Conservation (phyloP, 2,888 invertebrate genomes). For the Lasiommata megera region DNA sequence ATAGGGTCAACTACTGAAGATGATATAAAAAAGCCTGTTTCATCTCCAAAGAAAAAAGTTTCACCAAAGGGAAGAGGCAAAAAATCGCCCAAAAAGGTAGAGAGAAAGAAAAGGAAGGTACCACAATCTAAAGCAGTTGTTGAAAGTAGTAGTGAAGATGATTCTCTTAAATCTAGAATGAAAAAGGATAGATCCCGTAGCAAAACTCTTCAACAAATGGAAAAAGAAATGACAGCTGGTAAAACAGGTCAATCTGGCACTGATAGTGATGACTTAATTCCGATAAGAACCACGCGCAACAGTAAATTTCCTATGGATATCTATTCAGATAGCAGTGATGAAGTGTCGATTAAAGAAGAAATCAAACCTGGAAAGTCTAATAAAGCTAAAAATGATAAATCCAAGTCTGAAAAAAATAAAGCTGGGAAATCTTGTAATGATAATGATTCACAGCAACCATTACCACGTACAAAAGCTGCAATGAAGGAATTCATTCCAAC, state of each 20-base stretch:
- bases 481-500: conserved; percentile 89
- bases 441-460: conserved; percentile 85
- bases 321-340: conserved; percentile 89
- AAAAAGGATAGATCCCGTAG: conserved; percentile 78
- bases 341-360: conserved; percentile 52
- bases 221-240: conserved; percentile 85
- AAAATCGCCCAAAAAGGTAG: conserved; percentile 63
- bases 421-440: conserved; percentile 83
- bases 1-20: conserved; percentile 83
- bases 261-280: conserved; percentile 90
- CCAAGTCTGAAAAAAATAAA: conserved; percentile 80
- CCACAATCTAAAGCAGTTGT: conserved; percentile 72
- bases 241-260: conserved; percentile 81
- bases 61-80: conserved; percentile 69
- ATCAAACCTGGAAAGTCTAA: conserved; percentile 78
- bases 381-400: conserved; percentile 57
- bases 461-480: conserved; percentile 90
- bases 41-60: conserved; percentile 72
- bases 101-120: conserved; percentile 76
- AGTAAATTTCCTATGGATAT: conserved; percentile 86
- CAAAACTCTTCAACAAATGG: conserved; percentile 86
- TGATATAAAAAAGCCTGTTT: conserved; percentile 68
- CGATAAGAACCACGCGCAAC: conserved; percentile 80
- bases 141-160: conserved; percentile 84
- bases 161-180: conserved; percentile 58